phyloP scores from a whole-genome alignment of 2,113 vertebrate species.

The Panthera uncia region DNA sequence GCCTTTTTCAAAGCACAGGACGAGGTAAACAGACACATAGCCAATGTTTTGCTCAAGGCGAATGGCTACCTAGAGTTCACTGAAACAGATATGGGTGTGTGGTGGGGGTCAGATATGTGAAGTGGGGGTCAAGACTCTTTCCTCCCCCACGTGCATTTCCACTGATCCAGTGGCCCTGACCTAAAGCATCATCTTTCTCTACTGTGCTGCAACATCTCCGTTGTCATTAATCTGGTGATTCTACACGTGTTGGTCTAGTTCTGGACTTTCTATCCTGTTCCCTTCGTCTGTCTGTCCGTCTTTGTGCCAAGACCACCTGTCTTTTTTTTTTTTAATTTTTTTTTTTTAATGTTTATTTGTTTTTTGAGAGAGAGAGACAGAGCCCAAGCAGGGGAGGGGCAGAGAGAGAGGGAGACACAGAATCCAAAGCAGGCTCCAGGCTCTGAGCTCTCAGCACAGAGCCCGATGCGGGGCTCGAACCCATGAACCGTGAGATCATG shows the following conservation, averaged over 20 bases:
- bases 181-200: too few species aligned
- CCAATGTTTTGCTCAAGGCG: too few species aligned
- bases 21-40: accelerated
- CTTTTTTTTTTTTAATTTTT: not conserved
- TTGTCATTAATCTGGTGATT: not conserved
- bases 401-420: too few species aligned
- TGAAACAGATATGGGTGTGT: not conserved
- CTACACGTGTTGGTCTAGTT: accelerated
- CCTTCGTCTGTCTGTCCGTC: not conserved
- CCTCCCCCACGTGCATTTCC: accelerated
- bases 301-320: not conserved
- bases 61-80: not conserved
- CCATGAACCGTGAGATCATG: too few species aligned
- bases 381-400: too few species aligned
- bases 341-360: too few species aligned
- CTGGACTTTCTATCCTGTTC: not conserved
- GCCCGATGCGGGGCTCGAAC: too few species aligned
- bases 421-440: too few species aligned
- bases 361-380: too few species aligned
- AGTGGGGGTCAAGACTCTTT: not conserved
- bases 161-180: too few species aligned
- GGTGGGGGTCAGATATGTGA: not conserved
- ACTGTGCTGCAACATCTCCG: not conserved
- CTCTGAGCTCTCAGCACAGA: too few species aligned
- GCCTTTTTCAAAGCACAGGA: not conserved